Conservation (phyloP, 2,797 vertebrate species). For the Hippocampus kuda region DNA sequence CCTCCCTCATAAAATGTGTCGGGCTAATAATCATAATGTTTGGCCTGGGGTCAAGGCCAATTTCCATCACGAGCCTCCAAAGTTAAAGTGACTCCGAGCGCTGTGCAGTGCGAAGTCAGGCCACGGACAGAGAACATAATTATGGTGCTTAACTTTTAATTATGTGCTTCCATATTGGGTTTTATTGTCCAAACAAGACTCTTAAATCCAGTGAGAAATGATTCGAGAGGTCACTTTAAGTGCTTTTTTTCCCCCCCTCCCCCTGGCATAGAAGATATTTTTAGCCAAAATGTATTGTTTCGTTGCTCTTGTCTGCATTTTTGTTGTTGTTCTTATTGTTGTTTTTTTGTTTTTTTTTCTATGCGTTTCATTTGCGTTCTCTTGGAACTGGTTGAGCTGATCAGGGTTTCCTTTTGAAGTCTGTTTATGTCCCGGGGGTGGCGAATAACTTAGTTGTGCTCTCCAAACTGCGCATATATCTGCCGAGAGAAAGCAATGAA, state of each 20-base stretch:
- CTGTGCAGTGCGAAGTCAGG: slow-evolving; percentile 24
- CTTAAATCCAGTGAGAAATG: slow-evolving; percentile 17
- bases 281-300: slow-evolving; percentile 23
- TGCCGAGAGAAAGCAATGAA: slow-evolving; percentile 41
- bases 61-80: slow-evolving; percentile 38
- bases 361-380: slow-evolving; percentile 26
- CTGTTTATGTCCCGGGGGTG: slow-evolving; percentile 41
- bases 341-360: slow-evolving; percentile 18
- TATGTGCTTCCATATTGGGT: slow-evolving; percentile 10
- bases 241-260: slow-evolving; percentile 11
- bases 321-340: slow-evolving; percentile 5
- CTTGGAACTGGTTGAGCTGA: slow-evolving; percentile 34
- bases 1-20: slow-evolving; percentile 38
- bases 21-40: slow-evolving; percentile 53
- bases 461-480: slow-evolving; percentile 48
- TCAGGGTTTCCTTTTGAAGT: slow-evolving; percentile 48
- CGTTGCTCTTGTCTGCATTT: slow-evolving; percentile 17
- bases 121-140: slow-evolving; percentile 16
- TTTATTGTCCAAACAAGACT: slow-evolving; percentile 14
- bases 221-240: slow-evolving; percentile 27
- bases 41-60: slow-evolving; percentile 40
- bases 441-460: slow-evolving; percentile 48
- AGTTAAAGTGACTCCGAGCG: slow-evolving; percentile 34
- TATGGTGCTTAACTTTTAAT: slow-evolving; percentile 44
- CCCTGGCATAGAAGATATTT: slow-evolving; percentile 12